Evolutionary conservation across 2,888 invertebrate genomes (phyloP), one percentile per base, ranked within the genome.

Genomic region (Teinopalpus imperialis): DNA sequence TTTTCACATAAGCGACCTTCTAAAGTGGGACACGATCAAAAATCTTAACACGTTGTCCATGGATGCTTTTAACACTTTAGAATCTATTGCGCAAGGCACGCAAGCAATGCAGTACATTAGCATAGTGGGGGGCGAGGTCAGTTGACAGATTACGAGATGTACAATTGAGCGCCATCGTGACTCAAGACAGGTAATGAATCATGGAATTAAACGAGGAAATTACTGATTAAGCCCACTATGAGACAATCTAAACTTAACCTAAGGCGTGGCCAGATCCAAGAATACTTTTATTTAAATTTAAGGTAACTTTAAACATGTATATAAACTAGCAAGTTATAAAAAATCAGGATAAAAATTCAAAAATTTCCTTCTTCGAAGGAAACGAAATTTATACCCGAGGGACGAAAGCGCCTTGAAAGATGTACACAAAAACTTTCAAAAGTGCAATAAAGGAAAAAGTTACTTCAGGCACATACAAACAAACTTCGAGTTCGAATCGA

Each of bases 1-100:
- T 37, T 72, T 76, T 78, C 79, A 73, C 80, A 79, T 74, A 64
- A 53, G 51, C 71, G 64, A 67, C 79, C 79, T 77, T 72, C 66
- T 53, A 26, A 62, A 42, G 47, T 47, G 31, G 47, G 41, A 31
- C 14, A 27, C 21, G 32, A 39, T 45, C 32, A 20, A 14, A 46
- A 49, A 52, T 42, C 42, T 44, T 34, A 40, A 55, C 50, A 49
- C 46, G 62, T 48, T 52, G 53, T 57, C 52, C 63, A 57, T 55
- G 57, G 60, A 53, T 53, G 66, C 67, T 40, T 41, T 29, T 46
- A 65, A 65, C 69, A 72, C 62, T 53, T 9, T 13, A 34, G n/a
- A 10, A 10, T 4, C 9, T n/a, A 26, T 60, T 60, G 52, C 57
- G 59, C 55, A 61, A 59, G 61, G 27, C 60, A 57, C 70, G 61